Evolutionary conservation across 2,113 vertebrate genomes (phyloP).

Genomic region (Pseudorectes ferrugineus): DNA sequence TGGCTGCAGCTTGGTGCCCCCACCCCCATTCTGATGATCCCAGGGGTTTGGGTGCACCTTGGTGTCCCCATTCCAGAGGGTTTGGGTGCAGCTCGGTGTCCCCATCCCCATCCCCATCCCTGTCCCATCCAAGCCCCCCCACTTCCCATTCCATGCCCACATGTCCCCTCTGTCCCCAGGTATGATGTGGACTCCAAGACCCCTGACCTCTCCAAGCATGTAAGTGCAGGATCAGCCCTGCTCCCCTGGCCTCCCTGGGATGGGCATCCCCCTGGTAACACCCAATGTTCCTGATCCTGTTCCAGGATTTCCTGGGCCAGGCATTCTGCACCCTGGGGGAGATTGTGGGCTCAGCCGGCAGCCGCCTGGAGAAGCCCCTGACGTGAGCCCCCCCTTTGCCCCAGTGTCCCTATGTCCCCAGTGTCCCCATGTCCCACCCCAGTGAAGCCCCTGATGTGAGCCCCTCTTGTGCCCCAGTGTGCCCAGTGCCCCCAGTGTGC

Average conservation of each 20-base stretch:
- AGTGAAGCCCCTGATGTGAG: background rate
- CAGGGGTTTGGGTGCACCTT: no score
- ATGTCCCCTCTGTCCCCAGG: slow-evolving; percentile 60
- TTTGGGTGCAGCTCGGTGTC: no score
- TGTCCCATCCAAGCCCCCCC: background rate
- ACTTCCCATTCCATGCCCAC: fast-evolving
- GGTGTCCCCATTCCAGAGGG: no score
- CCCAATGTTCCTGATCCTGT: background rate
- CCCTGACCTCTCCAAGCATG: slow-evolving; percentile 93
- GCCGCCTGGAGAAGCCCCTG: slow-evolving; percentile 91
- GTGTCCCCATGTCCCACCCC: background rate
- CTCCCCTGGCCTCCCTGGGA: background rate
- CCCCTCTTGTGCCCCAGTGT: background rate
- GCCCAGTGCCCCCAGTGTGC: background rate
- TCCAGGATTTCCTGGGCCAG: slow-evolving; percentile 93
- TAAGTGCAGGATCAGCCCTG: slow-evolving; percentile 68
- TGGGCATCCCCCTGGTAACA: background rate
- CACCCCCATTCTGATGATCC: no score
- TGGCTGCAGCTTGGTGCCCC: no score
- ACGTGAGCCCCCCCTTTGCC: slow-evolving; percentile 72
- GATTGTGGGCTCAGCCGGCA: slow-evolving; percentile 90
- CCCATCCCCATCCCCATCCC: background rate
- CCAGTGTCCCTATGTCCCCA: background rate
- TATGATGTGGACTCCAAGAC: slow-evolving; percentile 97
- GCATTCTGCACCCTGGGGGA: slow-evolving; percentile 93